These are phyloP conservation scores for Acipenser transmontanus DNA, from an alignment of 2,797 vertebrate genomes.

Conservation along the genomic window DNA sequence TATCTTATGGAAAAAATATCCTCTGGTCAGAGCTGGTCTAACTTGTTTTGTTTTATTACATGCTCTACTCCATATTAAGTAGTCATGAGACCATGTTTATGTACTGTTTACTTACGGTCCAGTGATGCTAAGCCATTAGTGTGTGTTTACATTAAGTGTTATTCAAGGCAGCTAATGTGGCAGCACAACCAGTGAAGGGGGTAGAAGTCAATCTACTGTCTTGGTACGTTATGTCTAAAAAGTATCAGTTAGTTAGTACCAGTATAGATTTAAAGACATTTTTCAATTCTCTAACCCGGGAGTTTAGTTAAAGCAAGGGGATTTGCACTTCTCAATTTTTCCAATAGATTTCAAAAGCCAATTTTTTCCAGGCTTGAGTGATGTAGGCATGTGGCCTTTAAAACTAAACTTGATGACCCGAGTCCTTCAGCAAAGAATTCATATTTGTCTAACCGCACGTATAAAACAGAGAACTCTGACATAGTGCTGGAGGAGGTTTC, in stretches of 20 bases:
- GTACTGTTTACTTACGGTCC: not conserved
- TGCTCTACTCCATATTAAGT: not conserved
- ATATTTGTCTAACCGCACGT: slow-evolving; percentile 23
- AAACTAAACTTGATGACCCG: slow-evolving; percentile 19
- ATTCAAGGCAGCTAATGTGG: not conserved
- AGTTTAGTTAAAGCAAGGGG: not conserved
- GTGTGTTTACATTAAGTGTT: slow-evolving; percentile 4
- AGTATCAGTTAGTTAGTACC: not conserved
- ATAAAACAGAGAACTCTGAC: slow-evolving; percentile 49
- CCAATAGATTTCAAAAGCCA: slow-evolving; percentile 35
- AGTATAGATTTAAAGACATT: not conserved
- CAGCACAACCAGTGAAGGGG: not conserved
- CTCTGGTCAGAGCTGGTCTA: too few relatives aligned
- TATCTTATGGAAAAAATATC: too few relatives aligned
- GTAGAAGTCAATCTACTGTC: not conserved
- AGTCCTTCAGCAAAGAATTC: slow-evolving; percentile 17
- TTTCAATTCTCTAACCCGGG: not conserved
- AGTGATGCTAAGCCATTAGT: not conserved
- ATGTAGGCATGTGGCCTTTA: slow-evolving; percentile 35
- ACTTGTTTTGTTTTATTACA: too few relatives aligned
- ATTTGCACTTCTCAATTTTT: not conserved
- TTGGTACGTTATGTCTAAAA: not conserved
- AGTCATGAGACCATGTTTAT: not conserved
- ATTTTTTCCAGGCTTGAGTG: slow-evolving; percentile 66
- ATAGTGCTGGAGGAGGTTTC: slow-evolving; percentile 57